phyloP scores from a whole-genome alignment of 2,113 vertebrate genomes.

The Tautogolabrus adspersus region DNA sequence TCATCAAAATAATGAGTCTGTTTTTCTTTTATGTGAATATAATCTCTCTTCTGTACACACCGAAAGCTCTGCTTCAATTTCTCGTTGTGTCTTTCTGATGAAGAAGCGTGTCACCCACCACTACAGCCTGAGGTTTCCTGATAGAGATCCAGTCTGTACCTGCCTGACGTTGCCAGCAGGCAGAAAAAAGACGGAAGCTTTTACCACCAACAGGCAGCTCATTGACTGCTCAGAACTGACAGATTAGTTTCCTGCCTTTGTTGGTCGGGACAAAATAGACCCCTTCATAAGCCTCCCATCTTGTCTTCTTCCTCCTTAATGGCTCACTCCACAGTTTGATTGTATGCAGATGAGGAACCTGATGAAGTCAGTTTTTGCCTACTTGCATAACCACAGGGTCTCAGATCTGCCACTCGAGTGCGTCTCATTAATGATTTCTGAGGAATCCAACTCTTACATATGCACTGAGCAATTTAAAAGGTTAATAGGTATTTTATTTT shows the following conservation, averaged over 20 bases:
- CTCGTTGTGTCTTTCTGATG: slow-evolving; percentile 13
- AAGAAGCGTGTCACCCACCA: not conserved
- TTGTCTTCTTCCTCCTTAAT: slow-evolving; percentile 57
- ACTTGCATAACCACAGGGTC: slow-evolving; percentile 62
- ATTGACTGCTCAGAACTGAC: slow-evolving; percentile 43
- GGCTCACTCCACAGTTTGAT: slow-evolving; percentile 78
- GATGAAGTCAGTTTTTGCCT: slow-evolving; percentile 70
- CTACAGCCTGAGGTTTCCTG: slow-evolving; percentile 41
- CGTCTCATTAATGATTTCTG: slow-evolving; percentile 75
- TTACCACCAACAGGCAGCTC: slow-evolving; percentile 39
- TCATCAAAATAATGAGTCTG: slow-evolving; percentile 79
- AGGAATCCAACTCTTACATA: slow-evolving; percentile 57
- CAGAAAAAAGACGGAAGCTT: slow-evolving; percentile 22
- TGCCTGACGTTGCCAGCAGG: slow-evolving; percentile 18
- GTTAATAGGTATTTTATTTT: slow-evolving; percentile 72
- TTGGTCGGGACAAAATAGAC: slow-evolving; percentile 53
- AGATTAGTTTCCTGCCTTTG: slow-evolving; percentile 71
- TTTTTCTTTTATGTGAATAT: slow-evolving; percentile 72
- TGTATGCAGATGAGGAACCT: slow-evolving; percentile 80
- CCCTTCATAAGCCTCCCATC: slow-evolving; percentile 55
- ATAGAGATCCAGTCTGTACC: slow-evolving; percentile 35
- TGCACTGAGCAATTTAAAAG: slow-evolving; percentile 64
- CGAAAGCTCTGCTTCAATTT: slow-evolving; percentile 15
- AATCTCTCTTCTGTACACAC: slow-evolving; percentile 56
- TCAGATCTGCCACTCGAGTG: slow-evolving; percentile 67